phyloP scores from a whole-genome alignment of 2,113 vertebrate species.

The Terrapene triunguis region DNA sequence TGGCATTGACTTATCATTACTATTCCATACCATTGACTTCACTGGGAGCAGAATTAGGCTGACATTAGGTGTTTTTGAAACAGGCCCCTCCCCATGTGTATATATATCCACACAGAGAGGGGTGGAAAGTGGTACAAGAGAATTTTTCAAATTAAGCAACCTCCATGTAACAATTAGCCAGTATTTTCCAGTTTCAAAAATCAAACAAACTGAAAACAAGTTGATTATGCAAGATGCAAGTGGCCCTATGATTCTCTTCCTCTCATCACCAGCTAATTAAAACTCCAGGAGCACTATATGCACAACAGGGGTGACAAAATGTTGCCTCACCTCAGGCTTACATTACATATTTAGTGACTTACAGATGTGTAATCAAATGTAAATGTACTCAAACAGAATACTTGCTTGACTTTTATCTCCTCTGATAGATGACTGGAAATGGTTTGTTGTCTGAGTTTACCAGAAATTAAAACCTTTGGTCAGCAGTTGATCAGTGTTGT shows the following conservation, averaged over 20 bases:
- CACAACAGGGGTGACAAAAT: neutral
- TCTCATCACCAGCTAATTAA: neutral
- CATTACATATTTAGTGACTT: neutral
- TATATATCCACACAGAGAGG: neutral
- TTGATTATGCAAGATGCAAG: neutral
- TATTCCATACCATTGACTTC: neutral
- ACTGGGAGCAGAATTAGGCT: neutral
- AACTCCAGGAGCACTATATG: neutral
- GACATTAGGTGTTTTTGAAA: neutral
- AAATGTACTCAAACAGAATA: neutral
- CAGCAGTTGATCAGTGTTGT: neutral
- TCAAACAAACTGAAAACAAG: neutral
- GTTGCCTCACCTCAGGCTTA: neutral
- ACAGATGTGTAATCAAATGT: slow-evolving; percentile 16
- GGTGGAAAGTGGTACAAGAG: neutral
- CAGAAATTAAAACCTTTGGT: neutral
- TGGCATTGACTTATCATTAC: neutral
- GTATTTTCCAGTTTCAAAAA: neutral
- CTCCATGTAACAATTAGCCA: neutral
- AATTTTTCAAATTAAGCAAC: neutral
- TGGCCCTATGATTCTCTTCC: neutral
- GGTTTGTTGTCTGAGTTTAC: neutral
- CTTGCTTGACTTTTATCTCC: neutral
- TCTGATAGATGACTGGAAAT: neutral
- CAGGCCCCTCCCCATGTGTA: neutral